These are phyloP conservation scores for Potamarius usumacintae DNA, from an alignment of 2,113 vertebrate species.

Conservation along the genomic window DNA sequence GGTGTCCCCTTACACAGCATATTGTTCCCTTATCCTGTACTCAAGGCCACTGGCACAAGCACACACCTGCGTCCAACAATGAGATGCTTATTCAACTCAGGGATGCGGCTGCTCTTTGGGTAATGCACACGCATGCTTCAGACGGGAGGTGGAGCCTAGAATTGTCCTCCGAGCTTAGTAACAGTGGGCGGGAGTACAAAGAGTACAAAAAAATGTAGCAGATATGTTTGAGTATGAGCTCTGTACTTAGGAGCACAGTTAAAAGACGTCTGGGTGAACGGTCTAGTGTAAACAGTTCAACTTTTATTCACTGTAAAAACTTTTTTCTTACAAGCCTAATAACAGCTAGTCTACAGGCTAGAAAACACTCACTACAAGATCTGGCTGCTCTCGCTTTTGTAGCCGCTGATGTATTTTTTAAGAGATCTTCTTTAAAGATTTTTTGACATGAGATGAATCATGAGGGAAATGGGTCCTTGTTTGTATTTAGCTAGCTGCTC, in stretches of 20 bases:
- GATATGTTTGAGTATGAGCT: neutral
- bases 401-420: neutral
- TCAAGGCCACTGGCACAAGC: conserved; percentile 61
- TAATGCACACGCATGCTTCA: conserved; percentile 38
- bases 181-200: neutral
- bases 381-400: neutral
- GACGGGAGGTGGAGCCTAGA: conserved; percentile 4
- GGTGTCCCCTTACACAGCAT: conserved; percentile 58
- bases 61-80: conserved; percentile 64
- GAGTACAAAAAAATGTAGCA: neutral
- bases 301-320: neutral
- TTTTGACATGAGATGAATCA: neutral
- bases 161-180: neutral
- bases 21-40: conserved; percentile 63
- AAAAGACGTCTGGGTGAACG: conserved; percentile 10
- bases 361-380: neutral
- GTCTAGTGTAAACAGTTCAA: neutral
- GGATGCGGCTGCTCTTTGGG: conserved; percentile 33
- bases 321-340: neutral
- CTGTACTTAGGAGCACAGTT: neutral
- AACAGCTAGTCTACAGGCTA: neutral
- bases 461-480: neutral
- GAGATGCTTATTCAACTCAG: conserved; percentile 50
- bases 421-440: neutral
- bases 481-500: neutral